Base-by-base conservation (phyloP, 2,888 invertebrate genomes). In the Tineola bisselliella region DNA sequence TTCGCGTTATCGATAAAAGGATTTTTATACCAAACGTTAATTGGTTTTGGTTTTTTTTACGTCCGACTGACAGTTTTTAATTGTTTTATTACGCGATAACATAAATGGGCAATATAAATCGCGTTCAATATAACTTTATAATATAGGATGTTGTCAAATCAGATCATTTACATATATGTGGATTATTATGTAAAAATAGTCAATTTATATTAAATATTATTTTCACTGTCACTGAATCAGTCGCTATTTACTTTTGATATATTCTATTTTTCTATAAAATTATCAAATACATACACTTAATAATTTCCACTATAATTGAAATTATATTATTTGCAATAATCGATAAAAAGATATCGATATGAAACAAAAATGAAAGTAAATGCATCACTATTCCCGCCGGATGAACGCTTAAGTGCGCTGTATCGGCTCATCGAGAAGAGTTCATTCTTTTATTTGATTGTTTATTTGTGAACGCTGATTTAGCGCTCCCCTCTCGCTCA, bases 401-500 rank as follows among this genome's bases (percentile, higher is more conserved):
- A 58, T 58, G 62, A 65, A 62, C 65, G 68, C 65, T 68, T 74
- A 76, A 77, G 76, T 80, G 78, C 74, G 75, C 75, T 77, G 77
- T 78, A 58, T 58, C 58, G 58, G 33, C 58, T 58, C 58, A 58
- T 58, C 58, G 58, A 58, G 79, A 25, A 78, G 75, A 76, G 76
- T 68, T 72, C 69, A 73, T 77, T 78, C 80, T 81, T 81, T 81
- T 80, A 79, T 81, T 80, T 77, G 76, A 79, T 79, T 80, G 79
- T 81, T 79, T 81, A 75, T 80, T 77, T 78, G 76, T 76, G 72
- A 54, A 60, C 62, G 60, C 60, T 76, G 76, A 77, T 78, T 78
- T 73, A 74, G 74, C 58, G 33, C 13, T 58, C 31, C 3, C 58
- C 33, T 31, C 33, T 33, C 58, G 11, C 19, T 58, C 58, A 4